Percentiles rank a stretch among this genome's conserved stretches.
Evolutionary conservation across 2,797 vertebrate species (phyloP).

Genomic region (Parotocinclus haroldoi): DNA sequence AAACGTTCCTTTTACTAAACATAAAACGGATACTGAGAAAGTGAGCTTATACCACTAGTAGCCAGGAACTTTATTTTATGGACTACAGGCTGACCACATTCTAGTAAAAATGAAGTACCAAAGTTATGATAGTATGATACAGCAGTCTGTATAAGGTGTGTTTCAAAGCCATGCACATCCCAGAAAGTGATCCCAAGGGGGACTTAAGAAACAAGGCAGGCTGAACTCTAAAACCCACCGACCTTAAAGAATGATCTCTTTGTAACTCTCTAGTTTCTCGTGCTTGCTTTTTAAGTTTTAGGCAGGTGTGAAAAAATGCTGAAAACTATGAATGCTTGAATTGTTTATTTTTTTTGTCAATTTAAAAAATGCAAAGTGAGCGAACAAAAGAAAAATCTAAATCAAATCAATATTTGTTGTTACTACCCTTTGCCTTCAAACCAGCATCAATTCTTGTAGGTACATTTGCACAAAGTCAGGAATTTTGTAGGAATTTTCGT

Average conservation of each 20-base stretch:
- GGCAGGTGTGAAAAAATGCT: too few relatives aligned
- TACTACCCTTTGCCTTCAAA: too few relatives aligned
- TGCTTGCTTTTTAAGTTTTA: too few relatives aligned
- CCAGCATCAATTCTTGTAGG: too few relatives aligned
- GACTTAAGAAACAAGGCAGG: constrained; percentile 34
- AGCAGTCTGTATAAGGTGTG: constrained; percentile 23
- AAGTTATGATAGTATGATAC: constrained; percentile 17
- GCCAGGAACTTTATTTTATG: constrained; percentile 15
- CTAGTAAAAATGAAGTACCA: background rate
- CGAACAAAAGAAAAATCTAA: too few relatives aligned
- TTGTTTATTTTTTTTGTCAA: too few relatives aligned
- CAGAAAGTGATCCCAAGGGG: constrained; percentile 32
- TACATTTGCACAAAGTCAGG: too few relatives aligned
- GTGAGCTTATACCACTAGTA: background rate
- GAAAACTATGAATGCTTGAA: too few relatives aligned
- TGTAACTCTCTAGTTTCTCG: too few relatives aligned
- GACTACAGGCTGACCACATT: background rate
- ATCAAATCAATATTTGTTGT: too few relatives aligned
- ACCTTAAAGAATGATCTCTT: constrained; percentile 42
- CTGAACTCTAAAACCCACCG: constrained; percentile 41
- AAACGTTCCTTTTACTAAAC: constrained; percentile 64
- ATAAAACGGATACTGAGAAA: background rate
- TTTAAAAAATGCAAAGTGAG: too few relatives aligned
- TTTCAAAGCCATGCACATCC: constrained; percentile 28
- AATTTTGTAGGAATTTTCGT: too few relatives aligned